These are phyloP conservation scores for Gonatopus flavifemur DNA, from an alignment of 1,140 invertebrate species.

Conservation along the genomic window DNA sequence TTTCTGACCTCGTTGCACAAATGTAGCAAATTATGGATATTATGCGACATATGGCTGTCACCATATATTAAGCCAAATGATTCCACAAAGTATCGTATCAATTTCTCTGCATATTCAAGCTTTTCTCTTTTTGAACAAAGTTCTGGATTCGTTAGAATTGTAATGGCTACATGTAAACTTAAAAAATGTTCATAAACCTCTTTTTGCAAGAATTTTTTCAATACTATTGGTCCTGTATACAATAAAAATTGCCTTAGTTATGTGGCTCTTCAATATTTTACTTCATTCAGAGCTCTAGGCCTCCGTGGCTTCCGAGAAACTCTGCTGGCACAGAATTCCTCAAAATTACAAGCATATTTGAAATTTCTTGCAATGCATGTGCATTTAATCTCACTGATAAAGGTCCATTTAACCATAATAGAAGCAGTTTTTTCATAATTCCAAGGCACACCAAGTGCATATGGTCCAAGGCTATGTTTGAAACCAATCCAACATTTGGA, in stretches of 20 bases:
- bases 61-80: constrained; percentile 9
- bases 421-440: constrained; percentile 37
- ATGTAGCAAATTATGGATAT: constrained; percentile 16
- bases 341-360: constrained; percentile 1
- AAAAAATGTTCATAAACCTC: constrained; percentile 12
- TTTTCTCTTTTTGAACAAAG: background rate
- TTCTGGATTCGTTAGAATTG: constrained; percentile 1
- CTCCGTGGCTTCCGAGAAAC: constrained; percentile 35
- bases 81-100: constrained; percentile 4
- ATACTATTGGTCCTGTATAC: too few species aligned
- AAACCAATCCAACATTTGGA: constrained; percentile 17
- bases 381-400: constrained; percentile 4
- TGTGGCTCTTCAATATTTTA: constrained; percentile 36
- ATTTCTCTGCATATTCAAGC: constrained; percentile 2
- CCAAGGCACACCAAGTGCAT: constrained; percentile 42
- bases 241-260: too few species aligned
- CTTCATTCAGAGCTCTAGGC: constrained; percentile 24
- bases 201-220: background rate
- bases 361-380: constrained; percentile 6
- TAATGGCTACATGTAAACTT: background rate
- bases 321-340: constrained; percentile 26
- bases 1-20: constrained; percentile 8
- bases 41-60: background rate
- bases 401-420: constrained; percentile 30
- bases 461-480: constrained; percentile 35